Percentiles rank a stretch among this genome's conserved stretches.
Evolutionary conservation across 2,113 vertebrate genomes (phyloP).

Genomic region (Geococcyx californianus): DNA sequence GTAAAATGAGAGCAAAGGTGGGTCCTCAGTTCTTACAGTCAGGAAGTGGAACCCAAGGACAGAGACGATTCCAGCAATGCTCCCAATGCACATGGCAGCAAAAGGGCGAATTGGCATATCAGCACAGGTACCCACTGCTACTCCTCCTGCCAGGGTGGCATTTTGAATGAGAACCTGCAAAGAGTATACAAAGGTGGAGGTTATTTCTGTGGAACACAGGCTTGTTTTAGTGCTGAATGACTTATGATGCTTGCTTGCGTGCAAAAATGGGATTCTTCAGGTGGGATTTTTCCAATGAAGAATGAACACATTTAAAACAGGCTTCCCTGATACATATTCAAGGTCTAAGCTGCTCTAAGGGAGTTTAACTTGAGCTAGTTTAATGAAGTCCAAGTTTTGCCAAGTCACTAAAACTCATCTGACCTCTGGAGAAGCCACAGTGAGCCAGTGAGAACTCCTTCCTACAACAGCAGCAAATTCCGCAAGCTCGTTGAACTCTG

Average conservation of each 20-base stretch:
- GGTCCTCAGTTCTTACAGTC: conserved; percentile 75
- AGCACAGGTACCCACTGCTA: conserved; percentile 93
- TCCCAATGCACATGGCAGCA: conserved; percentile 87
- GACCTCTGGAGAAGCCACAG: background rate
- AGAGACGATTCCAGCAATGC: conserved; percentile 84
- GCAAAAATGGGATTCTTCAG: background rate
- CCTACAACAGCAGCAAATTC: background rate
- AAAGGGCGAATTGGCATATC: conserved; percentile 84
- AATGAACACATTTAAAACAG: background rate
- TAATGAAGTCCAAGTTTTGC: background rate
- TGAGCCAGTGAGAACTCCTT: background rate
- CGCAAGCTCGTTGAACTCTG: background rate
- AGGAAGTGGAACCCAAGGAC: conserved; percentile 89
- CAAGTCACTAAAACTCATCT: background rate
- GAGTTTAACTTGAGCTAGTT: background rate
- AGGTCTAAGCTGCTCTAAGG: background rate
- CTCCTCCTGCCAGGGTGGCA: conserved; percentile 93
- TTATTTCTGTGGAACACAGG: background rate
- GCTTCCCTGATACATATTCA: background rate
- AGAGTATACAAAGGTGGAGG: background rate
- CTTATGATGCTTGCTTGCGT: background rate
- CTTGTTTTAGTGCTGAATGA: background rate
- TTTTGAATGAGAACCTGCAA: conserved; percentile 94
- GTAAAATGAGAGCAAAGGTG: background rate
- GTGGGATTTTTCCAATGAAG: background rate